Conservation (phyloP, 2,797 vertebrate species). For the Pseudochirops corinnae region DNA sequence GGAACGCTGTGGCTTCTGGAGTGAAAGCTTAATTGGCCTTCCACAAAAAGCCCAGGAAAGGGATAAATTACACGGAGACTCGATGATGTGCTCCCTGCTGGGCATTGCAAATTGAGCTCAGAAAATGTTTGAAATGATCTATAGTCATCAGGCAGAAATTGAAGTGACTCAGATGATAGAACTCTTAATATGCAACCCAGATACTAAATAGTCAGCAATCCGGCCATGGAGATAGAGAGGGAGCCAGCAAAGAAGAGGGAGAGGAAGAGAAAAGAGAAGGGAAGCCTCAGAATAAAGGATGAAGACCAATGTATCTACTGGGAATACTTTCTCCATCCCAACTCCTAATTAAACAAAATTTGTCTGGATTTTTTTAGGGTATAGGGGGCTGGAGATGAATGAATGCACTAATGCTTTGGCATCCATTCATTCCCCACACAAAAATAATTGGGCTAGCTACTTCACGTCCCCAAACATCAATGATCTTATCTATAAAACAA, state of each 20-base stretch:
- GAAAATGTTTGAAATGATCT: constrained; percentile 49
- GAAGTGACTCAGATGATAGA: constrained; percentile 58
- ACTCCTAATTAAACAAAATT: not conserved
- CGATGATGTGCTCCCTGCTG: constrained; percentile 4
- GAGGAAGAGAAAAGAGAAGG: not conserved
- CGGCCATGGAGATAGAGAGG: not conserved
- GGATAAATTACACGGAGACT: not conserved
- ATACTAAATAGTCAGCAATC: constrained; percentile 21
- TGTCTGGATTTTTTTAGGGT: not conserved
- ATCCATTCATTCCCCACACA: not conserved
- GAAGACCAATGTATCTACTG: not conserved
- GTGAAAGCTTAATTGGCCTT: constrained; percentile 42
- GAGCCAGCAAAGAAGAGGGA: not conserved
- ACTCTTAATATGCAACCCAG: constrained; percentile 40
- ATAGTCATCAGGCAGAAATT: constrained; percentile 53
- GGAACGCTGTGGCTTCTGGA: constrained; percentile 19
- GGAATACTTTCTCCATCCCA: not conserved
- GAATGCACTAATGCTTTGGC: not conserved
- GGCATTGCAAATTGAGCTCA: constrained; percentile 49
- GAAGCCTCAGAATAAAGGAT: not conserved
- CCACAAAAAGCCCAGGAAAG: constrained; percentile 23
- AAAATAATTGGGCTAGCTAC: not conserved
- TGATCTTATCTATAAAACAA: not conserved
- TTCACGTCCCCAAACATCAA: not conserved
- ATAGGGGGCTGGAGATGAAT: not conserved